A percentile compares a stretch with the other conserved stretches of the same genome.
Conservation (phyloP, 92 coral and sea anemone species). For the Parazoanthus swiftii region DNA sequence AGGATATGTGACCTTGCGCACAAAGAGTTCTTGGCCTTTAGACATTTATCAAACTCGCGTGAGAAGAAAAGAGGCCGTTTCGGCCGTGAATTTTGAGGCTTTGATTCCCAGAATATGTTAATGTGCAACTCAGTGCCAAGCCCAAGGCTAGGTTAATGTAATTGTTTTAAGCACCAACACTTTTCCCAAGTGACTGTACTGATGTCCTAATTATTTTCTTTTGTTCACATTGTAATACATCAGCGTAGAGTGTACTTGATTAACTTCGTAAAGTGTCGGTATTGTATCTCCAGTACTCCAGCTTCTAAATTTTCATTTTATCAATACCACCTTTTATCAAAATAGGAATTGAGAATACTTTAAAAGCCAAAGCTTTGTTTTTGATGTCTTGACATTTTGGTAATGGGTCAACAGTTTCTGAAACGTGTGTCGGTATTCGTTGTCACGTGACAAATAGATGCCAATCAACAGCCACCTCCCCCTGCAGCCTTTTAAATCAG, state of each 20-base stretch:
- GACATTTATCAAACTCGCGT: no score
- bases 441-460: constrained; percentile 11
- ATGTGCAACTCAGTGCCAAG: no score
- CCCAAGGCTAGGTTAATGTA: not conserved
- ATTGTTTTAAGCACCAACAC: not conserved
- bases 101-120: no score
- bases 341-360: not conserved
- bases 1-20: no score
- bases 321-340: not conserved
- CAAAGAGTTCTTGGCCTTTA: no score
- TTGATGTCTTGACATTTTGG: not conserved
- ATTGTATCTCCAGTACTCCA: not conserved
- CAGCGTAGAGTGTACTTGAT: not conserved
- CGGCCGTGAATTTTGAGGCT: no score
- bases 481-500: not conserved
- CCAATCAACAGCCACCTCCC: constrained; percentile 9
- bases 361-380: not conserved
- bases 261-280: not conserved
- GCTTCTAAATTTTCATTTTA: not conserved
- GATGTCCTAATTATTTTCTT: not conserved
- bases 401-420: not conserved
- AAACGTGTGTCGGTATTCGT: not conserved
- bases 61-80: no score
- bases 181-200: not conserved
- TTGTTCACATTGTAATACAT: constrained; percentile 12